A percentile compares a stretch with the other conserved stretches of the same genome.
These are phyloP conservation scores for Hypomecis atomaria DNA, from an alignment of 2,888 invertebrate genomes.

Conservation along the genomic window DNA sequence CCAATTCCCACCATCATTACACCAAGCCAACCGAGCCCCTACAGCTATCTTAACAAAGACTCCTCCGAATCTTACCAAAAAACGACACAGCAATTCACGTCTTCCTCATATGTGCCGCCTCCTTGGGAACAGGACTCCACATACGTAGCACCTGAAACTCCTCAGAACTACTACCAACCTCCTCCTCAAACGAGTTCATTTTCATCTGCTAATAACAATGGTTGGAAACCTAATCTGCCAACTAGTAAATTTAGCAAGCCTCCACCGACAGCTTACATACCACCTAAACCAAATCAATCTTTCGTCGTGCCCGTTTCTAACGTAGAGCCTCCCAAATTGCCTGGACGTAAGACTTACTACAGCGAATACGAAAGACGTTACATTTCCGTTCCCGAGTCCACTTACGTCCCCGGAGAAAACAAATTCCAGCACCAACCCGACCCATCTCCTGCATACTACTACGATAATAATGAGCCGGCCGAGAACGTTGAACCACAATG, in stretches of 20 bases:
- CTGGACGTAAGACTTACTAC: constrained; percentile 79
- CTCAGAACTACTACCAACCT: constrained; percentile 66
- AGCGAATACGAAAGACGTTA: constrained; percentile 81
- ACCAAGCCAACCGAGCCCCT: constrained; percentile 58
- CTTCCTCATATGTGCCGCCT: constrained; percentile 76
- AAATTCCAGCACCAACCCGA: constrained; percentile 77
- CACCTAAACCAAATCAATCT: constrained; percentile 79
- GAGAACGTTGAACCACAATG: constrained; percentile 76
- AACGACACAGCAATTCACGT: constrained; percentile 69
- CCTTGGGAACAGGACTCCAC: constrained; percentile 78
- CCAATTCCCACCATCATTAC: constrained; percentile 45
- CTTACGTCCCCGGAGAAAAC: constrained; percentile 73
- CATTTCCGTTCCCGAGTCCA: constrained; percentile 78
- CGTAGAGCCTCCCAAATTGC: constrained; percentile 60
- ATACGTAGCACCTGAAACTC: constrained; percentile 61
- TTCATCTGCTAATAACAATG: constrained; percentile 48
- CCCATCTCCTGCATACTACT: constrained; percentile 77
- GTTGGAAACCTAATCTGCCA: constrained; percentile 65
- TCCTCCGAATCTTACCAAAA: constrained; percentile 65
- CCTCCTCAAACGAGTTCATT: constrained; percentile 56
- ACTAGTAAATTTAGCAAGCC: constrained; percentile 66
- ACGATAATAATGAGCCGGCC: constrained; percentile 73
- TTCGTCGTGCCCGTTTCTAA: constrained; percentile 68
- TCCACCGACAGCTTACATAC: constrained; percentile 72
- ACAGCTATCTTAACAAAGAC: constrained; percentile 56